Evolutionary conservation across 1,140 invertebrate species (phyloP).

Genomic region (Leptopilina boulardi): DNA sequence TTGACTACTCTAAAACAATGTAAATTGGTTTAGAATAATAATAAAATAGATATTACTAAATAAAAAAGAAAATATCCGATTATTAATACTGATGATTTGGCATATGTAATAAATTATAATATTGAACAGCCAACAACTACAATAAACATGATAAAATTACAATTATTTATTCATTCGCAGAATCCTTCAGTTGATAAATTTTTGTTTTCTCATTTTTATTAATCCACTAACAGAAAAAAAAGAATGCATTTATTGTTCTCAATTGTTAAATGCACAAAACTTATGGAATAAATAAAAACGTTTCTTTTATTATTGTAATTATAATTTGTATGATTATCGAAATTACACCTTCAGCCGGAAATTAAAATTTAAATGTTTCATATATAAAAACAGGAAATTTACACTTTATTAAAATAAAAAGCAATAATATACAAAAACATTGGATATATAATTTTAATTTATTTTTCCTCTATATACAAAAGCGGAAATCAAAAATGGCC

Average conservation of each 20-base stretch:
- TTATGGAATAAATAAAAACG: no score
- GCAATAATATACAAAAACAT: no score
- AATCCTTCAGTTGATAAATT: neutral
- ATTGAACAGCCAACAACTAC: neutral
- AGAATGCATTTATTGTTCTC: neutral
- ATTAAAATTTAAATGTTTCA: no score
- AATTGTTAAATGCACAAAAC: neutral
- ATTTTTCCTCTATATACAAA: no score
- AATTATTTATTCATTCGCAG: neutral
- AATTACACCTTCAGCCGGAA: no score
- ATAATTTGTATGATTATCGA: no score
- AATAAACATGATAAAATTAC: neutral
- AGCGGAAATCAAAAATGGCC: neutral
- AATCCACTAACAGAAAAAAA: neutral
- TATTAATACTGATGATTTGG: no score
- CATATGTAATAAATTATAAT: neutral
- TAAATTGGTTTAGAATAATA: slow-evolving; percentile 35
- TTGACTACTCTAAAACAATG: slow-evolving; percentile 55
- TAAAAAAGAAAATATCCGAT: neutral
- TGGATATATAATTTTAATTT: no score
- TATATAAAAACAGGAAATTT: no score
- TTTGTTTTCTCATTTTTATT: neutral
- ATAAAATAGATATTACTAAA: neutral
- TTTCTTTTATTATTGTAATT: no score
- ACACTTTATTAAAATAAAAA: no score